A percentile compares a stretch with the other conserved stretches of the same genome.
phyloP scores from a whole-genome alignment of 2,888 invertebrate species.

The Hirtodrosophila histrioides region DNA sequence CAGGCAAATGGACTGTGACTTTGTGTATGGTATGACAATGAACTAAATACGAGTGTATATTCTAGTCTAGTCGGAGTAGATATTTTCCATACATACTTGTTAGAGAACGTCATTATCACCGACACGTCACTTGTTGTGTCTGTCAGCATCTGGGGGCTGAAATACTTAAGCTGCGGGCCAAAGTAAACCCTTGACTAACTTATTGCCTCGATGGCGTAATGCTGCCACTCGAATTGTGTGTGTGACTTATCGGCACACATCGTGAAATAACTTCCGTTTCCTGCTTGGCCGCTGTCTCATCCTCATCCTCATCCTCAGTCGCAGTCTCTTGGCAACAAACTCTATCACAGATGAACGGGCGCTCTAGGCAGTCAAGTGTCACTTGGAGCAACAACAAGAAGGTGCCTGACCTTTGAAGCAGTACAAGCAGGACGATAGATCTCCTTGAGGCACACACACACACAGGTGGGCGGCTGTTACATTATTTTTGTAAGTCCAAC shows the following conservation, averaged over 20 bases:
- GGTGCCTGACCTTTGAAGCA: constrained; percentile 77
- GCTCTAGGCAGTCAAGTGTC: constrained; percentile 60
- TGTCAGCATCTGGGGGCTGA: constrained; percentile 1
- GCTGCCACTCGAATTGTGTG: constrained; percentile 51
- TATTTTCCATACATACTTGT: constrained; percentile 24
- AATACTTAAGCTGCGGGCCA: background rate
- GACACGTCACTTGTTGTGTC: constrained; percentile 38
- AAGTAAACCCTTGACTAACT: constrained; percentile 49
- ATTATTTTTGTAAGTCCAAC: constrained; percentile 22
- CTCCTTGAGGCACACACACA: constrained; percentile 22
- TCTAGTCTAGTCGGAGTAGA: constrained; percentile 4
- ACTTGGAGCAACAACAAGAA: constrained; percentile 42
- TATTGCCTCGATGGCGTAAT: constrained; percentile 55
- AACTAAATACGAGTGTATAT: constrained; percentile 46
- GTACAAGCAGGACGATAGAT: constrained; percentile 27
- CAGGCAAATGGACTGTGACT: constrained; percentile 43
- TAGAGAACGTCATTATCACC: constrained; percentile 33
- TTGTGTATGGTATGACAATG: constrained; percentile 50
- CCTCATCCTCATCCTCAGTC: constrained; percentile 4
- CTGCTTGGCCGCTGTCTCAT: constrained; percentile 41
- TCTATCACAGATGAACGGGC: constrained; percentile 9
- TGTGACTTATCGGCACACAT: constrained; percentile 74
- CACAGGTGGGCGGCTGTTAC: constrained; percentile 2
- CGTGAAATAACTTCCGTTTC: constrained; percentile 74
- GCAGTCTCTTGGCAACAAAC: constrained; percentile 24